A percentile compares a stretch with the other conserved stretches of the same genome.
Conservation (phyloP, 2,797 vertebrate genomes). For the Cyclopterus lumpus region DNA sequence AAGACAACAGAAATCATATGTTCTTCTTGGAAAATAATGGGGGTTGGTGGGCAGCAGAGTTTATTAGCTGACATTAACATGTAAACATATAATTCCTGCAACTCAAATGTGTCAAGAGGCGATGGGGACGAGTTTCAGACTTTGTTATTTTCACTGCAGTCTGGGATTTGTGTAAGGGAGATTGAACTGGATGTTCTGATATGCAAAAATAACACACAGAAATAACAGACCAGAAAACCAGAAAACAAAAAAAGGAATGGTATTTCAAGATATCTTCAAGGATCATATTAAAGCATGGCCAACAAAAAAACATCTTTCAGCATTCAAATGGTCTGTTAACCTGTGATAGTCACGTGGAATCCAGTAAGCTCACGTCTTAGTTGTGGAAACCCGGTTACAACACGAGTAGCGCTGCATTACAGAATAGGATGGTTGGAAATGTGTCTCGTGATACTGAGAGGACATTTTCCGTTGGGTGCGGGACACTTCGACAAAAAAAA, state of each 20-base stretch:
- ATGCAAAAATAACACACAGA: background rate
- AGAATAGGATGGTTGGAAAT: background rate
- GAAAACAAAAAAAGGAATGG: too few relatives aligned
- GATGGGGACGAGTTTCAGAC: background rate
- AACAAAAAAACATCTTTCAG: background rate
- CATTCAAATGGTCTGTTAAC: background rate
- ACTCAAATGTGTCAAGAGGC: background rate
- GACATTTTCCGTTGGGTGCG: background rate
- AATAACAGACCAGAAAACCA: background rate
- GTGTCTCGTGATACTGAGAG: background rate
- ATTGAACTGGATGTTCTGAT: background rate
- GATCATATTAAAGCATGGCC: background rate
- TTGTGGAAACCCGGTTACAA: background rate
- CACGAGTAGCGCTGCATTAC: background rate
- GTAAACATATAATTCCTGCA: conserved; percentile 17
- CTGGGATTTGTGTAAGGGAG: background rate
- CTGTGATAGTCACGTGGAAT: background rate
- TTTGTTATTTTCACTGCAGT: background rate
- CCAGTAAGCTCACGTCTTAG: background rate
- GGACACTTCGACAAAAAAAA: conserved; percentile 9
- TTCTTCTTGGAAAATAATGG: conserved; percentile 46
- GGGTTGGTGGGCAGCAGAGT: background rate
- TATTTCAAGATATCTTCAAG: background rate
- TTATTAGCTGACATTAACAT: conserved; percentile 10
- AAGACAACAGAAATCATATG: conserved; percentile 79